These are phyloP conservation scores for Thelaira solivaga DNA, from an alignment of 2,888 invertebrate genomes.

Conservation along the genomic window DNA sequence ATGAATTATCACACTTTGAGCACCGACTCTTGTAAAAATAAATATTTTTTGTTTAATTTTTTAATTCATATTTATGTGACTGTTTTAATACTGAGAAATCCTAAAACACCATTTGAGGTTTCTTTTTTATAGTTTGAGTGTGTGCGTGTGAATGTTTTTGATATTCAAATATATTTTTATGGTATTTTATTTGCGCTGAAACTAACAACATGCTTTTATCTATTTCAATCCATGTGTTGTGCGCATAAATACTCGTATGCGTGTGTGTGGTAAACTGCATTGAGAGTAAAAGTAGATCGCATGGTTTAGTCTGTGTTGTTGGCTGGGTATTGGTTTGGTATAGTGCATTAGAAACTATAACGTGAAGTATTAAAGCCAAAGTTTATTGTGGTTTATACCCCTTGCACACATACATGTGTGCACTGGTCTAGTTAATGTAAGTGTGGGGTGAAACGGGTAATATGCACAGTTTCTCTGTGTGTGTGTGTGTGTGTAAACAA, in stretches of 20 bases:
- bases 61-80: no score
- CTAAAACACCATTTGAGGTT: no score
- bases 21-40: no score
- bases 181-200: not conserved
- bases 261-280: slow-evolving; percentile 27
- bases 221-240: not conserved
- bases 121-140: slow-evolving; percentile 12
- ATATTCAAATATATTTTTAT: slow-evolving; percentile 30
- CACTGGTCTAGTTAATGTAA: not conserved
- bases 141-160: slow-evolving; percentile 18
- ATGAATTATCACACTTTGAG: no score
- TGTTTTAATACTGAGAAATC: no score
- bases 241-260: not conserved
- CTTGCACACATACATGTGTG: not conserved
- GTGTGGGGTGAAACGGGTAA: not conserved
- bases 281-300: slow-evolving; percentile 34
- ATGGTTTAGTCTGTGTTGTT: slow-evolving; percentile 35
- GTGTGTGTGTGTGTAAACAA: not conserved
- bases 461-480: not conserved
- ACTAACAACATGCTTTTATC: not conserved
- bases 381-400: slow-evolving; percentile 48
- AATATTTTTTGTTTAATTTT: no score
- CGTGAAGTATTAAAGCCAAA: slow-evolving; percentile 50
- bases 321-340: slow-evolving; percentile 41
- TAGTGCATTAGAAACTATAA: slow-evolving; percentile 55